Evolutionary conservation across 1,140 invertebrate genomes (phyloP), one percentile per base, ranked within the genome.

Genomic region (Oedothorax gibbosus): DNA sequence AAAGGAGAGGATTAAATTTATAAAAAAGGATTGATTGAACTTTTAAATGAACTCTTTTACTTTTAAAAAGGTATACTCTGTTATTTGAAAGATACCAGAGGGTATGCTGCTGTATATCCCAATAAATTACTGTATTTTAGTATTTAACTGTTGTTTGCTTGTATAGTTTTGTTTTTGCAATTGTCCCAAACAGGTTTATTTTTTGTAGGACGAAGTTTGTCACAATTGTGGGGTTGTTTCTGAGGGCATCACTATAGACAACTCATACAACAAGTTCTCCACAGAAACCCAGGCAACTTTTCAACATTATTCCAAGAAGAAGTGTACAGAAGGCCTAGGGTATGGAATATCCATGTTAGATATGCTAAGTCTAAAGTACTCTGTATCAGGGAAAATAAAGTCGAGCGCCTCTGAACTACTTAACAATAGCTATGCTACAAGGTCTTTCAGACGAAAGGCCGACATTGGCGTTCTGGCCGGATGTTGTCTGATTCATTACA

Each of bases 181-280:
- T 65, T 20, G 12, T 11, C 49, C 7, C 7, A 66, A 21, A 9
- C 10, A 7, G n/a, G n/a, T 66, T 18, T 66, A 21, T 66, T 71
- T 72, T 14, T 64, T 62, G n/a, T 15, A 82, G 79, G 68, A 50
- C 0, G 15, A 50, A 20, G 79, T 85, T 20, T 85, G 83, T n/a
- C 60, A 71, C 15, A 60, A 21, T 60, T 85, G 83, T 85, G 83
- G 83, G 10, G 12, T 66, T 15, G 68, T 78, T 51, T 35, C 14
- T 71, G 75, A 85, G 15, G 79, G 53, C 10, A 21, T 60, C 11
- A 12, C 50, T 15, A 62, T 71, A 60, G 68, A 50, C 9, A 64
- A 12, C 21, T 35, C 71, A 72, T 51, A 21, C 8, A 49, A 66
- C 20, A 18, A 20, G 8, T 50, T 5, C n/a, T 15, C 15, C 6